A percentile compares a stretch with the other conserved stretches of the same genome.
Conservation (phyloP, 1,140 invertebrate species). For the Dinoponera quadriceps region DNA sequence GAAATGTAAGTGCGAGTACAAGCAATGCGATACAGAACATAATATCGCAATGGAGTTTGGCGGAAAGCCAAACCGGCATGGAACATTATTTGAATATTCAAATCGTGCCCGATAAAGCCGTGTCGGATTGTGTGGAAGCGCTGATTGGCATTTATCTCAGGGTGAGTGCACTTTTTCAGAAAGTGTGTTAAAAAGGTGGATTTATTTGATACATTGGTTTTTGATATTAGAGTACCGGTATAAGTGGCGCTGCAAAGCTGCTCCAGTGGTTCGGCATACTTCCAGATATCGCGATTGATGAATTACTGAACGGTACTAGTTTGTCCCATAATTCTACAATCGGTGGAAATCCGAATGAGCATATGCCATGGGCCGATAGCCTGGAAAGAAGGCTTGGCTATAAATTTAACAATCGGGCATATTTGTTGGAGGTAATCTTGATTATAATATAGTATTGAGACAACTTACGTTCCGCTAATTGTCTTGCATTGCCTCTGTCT, state of each 20-base stretch:
- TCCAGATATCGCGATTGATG: constrained; percentile 84
- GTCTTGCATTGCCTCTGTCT: background rate
- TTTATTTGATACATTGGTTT: too few relatives aligned
- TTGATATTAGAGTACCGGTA: constrained; percentile 84
- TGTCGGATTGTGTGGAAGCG: constrained; percentile 94
- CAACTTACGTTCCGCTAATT: too few relatives aligned
- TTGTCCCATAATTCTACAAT: constrained; percentile 79
- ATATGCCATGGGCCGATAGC: constrained; percentile 82
- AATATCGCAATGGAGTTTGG: constrained; percentile 74
- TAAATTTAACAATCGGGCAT: constrained; percentile 88
- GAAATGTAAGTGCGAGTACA: constrained; percentile 76
- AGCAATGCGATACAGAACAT: constrained; percentile 63
- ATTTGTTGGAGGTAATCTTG: constrained; percentile 85
- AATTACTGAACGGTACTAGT: constrained; percentile 76
- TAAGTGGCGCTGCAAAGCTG: constrained; percentile 87
- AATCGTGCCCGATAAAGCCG: constrained; percentile 87
- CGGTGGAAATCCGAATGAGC: constrained; percentile 81
- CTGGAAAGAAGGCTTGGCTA: constrained; percentile 90
- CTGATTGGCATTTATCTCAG: constrained; percentile 92
- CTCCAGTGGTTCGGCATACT: constrained; percentile 91
- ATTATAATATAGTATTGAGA: background rate
- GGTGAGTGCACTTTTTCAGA: constrained; percentile 78
- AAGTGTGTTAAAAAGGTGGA: too few relatives aligned
- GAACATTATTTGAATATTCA: constrained; percentile 84
- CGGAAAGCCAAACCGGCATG: constrained; percentile 78